Evolutionary conservation across 2,888 invertebrate species (phyloP), one percentile per base, ranked within the genome.

Genomic region (Coleophora flavipennella): DNA sequence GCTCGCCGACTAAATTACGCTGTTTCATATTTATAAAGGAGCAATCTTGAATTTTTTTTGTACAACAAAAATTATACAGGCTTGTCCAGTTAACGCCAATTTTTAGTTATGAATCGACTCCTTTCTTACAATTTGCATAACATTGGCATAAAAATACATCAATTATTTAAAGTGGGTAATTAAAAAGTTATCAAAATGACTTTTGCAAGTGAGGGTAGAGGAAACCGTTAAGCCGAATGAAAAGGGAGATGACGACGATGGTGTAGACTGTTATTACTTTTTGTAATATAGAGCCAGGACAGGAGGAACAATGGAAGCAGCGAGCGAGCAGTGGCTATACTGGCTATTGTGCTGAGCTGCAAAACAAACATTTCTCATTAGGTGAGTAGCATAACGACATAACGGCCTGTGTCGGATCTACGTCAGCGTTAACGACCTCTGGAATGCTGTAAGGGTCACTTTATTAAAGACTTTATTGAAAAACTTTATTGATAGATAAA

Each of bases 321-420:
- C 66, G 62, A 27, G 67, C 68, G 69, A 71, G 67, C 60, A 67
- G 61, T 65, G 62, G 59, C 73, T 62, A 80, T 80, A 67, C 60
- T 65, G 62, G 59, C 73, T 62, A 80, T 80, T 81, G 80, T 77
- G 64, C 64, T 50, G 62, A 61, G 62, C 59, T 71, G 65, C 74
- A 81, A 68, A 80, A 78, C 80, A 80, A 83, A 80, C 78, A 81
- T 77, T 83, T 80, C 76, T 78, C 80, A 80, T 79, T 79, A 81
- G 70, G 60, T 67, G 74, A 74, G 74, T 72, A 71, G 69, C 71
- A 41, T 59, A 71, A 71, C 71, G 75, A 74, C 69, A 80, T 81
- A 81, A 81, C 78, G 83, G 80, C 66, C 68, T 68, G 72, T 70
- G 74, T 74, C 73, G 72, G 74, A 69, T 79, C 77, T 70, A 71